These are phyloP conservation scores for Coelopa frigida DNA, from an alignment of 1,140 invertebrate genomes.

Conservation along the genomic window DNA sequence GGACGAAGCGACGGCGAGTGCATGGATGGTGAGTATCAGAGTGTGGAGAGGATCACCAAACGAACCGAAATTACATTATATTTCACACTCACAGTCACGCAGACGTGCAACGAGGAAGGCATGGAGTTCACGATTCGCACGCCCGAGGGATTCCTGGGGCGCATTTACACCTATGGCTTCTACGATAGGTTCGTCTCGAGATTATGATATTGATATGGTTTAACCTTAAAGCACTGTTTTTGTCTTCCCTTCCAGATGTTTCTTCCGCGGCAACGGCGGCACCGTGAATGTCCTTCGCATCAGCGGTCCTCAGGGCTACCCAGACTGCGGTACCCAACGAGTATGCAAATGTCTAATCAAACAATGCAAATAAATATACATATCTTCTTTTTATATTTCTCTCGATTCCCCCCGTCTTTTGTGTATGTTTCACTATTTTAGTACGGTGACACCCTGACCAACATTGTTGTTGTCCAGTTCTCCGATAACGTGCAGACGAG, in stretches of 20 bases:
- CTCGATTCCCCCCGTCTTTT: not conserved
- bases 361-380: not conserved
- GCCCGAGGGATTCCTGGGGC: constrained; percentile 78
- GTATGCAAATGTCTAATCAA: constrained; percentile 44
- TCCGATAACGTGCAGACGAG: constrained; percentile 88
- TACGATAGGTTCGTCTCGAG: constrained; percentile 63
- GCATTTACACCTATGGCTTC: constrained; percentile 87
- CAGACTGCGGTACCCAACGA: constrained; percentile 81
- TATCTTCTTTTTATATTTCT: not conserved
- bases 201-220: no score
- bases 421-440: constrained; percentile 41
- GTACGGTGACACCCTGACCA: constrained; percentile 88
- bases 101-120: constrained; percentile 85
- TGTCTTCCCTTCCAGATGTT: constrained; percentile 52
- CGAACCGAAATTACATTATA: not conserved
- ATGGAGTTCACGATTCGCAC: constrained; percentile 88
- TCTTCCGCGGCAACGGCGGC: constrained; percentile 82
- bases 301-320: constrained; percentile 80
- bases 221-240: no score
- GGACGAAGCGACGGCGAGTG: constrained; percentile 68
- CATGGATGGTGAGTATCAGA: constrained; percentile 63
- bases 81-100: constrained; percentile 59
- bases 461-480: constrained; percentile 90
- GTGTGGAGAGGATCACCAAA: not conserved
- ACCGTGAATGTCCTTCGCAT: constrained; percentile 75